phyloP scores from a whole-genome alignment of 2,113 vertebrate genomes.

The Thamnophis sirtalis region DNA sequence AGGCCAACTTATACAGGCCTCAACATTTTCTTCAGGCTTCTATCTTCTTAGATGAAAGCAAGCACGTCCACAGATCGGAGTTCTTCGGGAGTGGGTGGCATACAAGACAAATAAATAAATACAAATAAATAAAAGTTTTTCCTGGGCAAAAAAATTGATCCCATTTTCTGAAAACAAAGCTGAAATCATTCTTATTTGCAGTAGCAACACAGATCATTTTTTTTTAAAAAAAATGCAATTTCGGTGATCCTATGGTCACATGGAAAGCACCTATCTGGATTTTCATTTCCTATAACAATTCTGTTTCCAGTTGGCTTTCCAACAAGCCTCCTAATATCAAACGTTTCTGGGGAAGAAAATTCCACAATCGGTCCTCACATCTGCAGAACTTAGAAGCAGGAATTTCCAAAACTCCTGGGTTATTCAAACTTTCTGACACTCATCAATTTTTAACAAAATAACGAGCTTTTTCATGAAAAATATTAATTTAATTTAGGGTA shows the following conservation, averaged over 20 bases:
- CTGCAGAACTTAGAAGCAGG: neutral
- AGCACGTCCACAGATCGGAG: neutral
- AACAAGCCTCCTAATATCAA: neutral
- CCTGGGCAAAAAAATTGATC: neutral
- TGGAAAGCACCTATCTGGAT: neutral
- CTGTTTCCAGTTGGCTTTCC: neutral
- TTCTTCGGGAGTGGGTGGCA: no score
- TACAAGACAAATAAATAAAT: no score
- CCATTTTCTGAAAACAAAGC: neutral
- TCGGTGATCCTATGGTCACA: neutral
- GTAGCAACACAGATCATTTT: neutral
- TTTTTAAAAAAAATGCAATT: neutral
- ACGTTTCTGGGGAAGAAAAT: neutral
- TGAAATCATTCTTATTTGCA: neutral
- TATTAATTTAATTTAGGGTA: neutral
- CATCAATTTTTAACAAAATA: neutral
- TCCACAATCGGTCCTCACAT: neutral
- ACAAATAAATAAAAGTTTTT: no score
- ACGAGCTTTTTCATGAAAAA: neutral
- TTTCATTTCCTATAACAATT: neutral
- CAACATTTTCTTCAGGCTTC: neutral
- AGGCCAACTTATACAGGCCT: neutral
- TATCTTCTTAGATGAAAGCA: neutral
- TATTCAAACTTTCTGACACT: neutral
- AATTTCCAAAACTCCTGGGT: neutral